These are phyloP conservation scores for Aromia moschata DNA, from an alignment of 2,888 invertebrate genomes.

Conservation along the genomic window DNA sequence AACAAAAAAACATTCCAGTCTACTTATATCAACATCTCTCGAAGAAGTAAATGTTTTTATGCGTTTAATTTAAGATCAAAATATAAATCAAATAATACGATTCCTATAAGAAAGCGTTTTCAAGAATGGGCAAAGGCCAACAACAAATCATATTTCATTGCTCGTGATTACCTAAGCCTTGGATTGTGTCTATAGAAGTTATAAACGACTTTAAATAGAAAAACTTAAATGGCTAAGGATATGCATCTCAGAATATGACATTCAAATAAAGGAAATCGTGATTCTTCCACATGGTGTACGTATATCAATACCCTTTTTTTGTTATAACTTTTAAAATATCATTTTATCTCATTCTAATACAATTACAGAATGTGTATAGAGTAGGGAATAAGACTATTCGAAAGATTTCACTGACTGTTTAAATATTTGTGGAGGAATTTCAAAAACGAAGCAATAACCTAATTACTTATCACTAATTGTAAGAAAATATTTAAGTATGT, in stretches of 20 bases:
- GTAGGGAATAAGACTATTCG: no score
- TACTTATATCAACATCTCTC: neutral
- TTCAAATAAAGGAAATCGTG: slow-evolving; percentile 4
- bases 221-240: neutral
- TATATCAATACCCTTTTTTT: neutral
- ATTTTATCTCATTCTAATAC: no score
- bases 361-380: no score
- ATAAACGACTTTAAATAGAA: neutral
- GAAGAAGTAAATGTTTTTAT: neutral
- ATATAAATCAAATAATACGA: neutral
- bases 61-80: neutral
- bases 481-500: no score
- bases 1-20: neutral
- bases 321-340: neutral
- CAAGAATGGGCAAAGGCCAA: neutral
- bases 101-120: neutral
- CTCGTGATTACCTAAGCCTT: neutral
- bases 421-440: no score
- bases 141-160: neutral
- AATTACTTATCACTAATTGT: no score
- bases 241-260: slow-evolving; percentile 3
- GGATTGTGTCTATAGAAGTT: neutral
- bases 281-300: neutral
- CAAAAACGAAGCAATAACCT: no score
- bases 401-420: no score